phyloP scores from a whole-genome alignment of 2,888 invertebrate species.

The Leptinotarsa juncta region DNA sequence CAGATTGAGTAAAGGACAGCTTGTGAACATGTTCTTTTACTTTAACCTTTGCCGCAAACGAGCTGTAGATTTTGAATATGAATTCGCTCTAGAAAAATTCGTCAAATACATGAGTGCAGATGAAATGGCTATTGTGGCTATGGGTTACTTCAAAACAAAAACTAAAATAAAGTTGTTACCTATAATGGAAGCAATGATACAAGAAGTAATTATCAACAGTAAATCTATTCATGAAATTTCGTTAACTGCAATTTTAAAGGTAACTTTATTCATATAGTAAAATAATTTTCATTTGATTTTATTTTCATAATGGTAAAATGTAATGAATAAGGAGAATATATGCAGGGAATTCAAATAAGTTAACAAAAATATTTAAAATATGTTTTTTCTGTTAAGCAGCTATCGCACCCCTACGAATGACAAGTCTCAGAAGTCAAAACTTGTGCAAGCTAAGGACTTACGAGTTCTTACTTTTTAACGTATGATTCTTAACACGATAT shows the following conservation, averaged over 20 bases:
- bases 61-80: slow-evolving; percentile 74
- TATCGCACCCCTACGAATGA: no score
- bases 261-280: slow-evolving; percentile 44
- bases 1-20: slow-evolving; percentile 71
- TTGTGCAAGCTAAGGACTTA: no score
- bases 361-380: no score
- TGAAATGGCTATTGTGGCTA: slow-evolving; percentile 78
- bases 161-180: slow-evolving; percentile 71
- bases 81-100: slow-evolving; percentile 68
- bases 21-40: slow-evolving; percentile 77
- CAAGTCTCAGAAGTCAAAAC: no score
- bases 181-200: slow-evolving; percentile 62
- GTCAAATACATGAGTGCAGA: slow-evolving; percentile 72
- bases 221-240: slow-evolving; percentile 73
- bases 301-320: no score
- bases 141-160: slow-evolving; percentile 84
- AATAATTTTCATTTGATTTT: background rate
- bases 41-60: slow-evolving; percentile 72
- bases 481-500: no score
- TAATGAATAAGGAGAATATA: no score
- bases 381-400: no score
- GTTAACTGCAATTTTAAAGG: slow-evolving; percentile 75
- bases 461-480: no score
- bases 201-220: slow-evolving; percentile 67
- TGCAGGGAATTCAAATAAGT: no score